phyloP scores from a whole-genome alignment of 2,888 invertebrate genomes.

The Hirtodrosophila histrioides region DNA sequence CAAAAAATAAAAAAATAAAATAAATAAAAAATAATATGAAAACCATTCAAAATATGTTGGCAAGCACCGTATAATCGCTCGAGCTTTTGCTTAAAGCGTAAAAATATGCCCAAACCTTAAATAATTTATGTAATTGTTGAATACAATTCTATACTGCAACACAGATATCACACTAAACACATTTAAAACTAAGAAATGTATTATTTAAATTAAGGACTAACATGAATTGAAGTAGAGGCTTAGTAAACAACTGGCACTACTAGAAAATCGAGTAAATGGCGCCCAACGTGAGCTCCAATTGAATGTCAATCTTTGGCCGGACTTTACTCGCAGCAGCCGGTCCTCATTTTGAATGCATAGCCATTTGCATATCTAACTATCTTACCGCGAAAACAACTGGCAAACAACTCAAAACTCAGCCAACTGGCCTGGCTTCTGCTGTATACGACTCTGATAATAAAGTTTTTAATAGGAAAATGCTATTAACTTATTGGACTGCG shows the following conservation, averaged over 20 bases:
- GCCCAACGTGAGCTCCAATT: conserved; percentile 3
- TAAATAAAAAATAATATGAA: conserved; percentile 25
- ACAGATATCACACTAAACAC: too few species aligned
- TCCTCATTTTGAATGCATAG: conserved; percentile 5
- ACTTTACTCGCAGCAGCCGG: conserved; percentile 1
- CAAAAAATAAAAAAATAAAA: conserved; percentile 6
- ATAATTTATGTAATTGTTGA: too few species aligned
- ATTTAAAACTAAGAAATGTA: too few species aligned
- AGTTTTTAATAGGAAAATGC: conserved; percentile 77
- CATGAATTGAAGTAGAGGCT: too few species aligned
- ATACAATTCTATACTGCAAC: too few species aligned
- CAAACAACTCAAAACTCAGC: conserved; percentile 23
- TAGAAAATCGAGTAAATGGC: background rate
- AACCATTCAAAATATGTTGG: conserved; percentile 49
- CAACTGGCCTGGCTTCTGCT: conserved; percentile 27
- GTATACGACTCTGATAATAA: conserved; percentile 65
- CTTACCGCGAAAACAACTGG: conserved; percentile 50
- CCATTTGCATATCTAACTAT: conserved; percentile 72
- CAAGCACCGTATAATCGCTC: background rate
- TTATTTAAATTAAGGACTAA: too few species aligned
- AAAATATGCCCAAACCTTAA: too few species aligned
- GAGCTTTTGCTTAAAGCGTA: background rate
- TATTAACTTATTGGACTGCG: conserved; percentile 71
- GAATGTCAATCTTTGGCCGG: background rate
- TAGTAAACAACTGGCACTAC: too few species aligned